Conservation (phyloP, 2,113 vertebrate genomes). For the Spea bombifrons region DNA sequence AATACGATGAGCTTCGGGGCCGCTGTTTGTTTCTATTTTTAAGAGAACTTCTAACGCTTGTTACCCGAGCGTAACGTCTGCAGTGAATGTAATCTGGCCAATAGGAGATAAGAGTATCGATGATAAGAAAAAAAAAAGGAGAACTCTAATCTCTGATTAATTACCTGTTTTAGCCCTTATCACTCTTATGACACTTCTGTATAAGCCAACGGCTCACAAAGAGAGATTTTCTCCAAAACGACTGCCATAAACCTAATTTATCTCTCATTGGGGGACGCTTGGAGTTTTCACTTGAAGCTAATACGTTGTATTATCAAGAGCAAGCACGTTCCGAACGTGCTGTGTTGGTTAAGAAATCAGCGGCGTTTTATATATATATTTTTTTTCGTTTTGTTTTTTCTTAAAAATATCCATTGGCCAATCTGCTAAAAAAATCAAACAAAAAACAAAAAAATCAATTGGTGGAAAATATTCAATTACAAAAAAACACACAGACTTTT, state of each 20-base stretch:
- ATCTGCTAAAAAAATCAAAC: no score
- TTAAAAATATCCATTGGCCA: no score
- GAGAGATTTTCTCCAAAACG: background rate
- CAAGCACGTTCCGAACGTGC: background rate
- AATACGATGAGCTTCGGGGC: background rate
- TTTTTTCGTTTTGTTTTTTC: no score
- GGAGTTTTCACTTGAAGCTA: background rate
- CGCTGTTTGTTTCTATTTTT: background rate
- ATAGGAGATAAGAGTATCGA: background rate
- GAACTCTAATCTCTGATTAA: conserved; percentile 3
- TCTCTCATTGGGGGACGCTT: background rate
- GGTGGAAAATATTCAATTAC: no score
- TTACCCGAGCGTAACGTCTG: background rate
- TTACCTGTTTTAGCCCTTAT: conserved; percentile 1
- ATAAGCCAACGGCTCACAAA: background rate
- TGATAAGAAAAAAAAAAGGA: background rate
- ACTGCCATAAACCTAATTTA: background rate
- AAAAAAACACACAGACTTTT: no score
- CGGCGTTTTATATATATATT: background rate
- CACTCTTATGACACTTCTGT: background rate
- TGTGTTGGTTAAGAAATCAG: background rate
- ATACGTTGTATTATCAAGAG: background rate
- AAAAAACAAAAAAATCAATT: no score
- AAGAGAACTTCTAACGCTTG: background rate
- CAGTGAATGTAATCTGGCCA: background rate